Conservation (phyloP, 2,797 vertebrate genomes). For the Borostomias antarcticus region DNA sequence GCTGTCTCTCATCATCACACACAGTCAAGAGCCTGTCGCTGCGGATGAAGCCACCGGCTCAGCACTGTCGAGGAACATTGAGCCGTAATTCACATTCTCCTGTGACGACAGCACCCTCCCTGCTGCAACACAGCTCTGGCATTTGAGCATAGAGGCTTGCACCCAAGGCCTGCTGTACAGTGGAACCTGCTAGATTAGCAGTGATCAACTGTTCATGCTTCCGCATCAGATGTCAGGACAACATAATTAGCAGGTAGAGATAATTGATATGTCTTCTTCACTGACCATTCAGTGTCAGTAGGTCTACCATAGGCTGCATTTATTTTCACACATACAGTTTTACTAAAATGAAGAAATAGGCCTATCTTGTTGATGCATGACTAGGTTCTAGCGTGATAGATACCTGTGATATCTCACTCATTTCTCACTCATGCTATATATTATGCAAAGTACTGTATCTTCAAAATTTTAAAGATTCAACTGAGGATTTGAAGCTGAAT, state of each 20-base stretch:
- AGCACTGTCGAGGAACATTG: constrained; percentile 73
- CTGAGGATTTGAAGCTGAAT: constrained; percentile 27
- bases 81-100: constrained; percentile 68
- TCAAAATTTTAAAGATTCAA: constrained; percentile 34
- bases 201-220: constrained; percentile 40
- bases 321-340: neutral
- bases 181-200: constrained; percentile 52
- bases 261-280: constrained; percentile 35
- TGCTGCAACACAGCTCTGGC: constrained; percentile 51
- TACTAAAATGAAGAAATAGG: constrained; percentile 28
- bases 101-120: constrained; percentile 64
- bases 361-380: constrained; percentile 19
- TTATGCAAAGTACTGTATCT: constrained; percentile 35
- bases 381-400: constrained; percentile 21
- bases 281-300: constrained; percentile 11
- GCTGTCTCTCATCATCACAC: constrained; percentile 79
- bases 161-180: constrained; percentile 31
- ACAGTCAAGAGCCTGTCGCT: constrained; percentile 80
- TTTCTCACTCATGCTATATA: constrained; percentile 7
- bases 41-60: constrained; percentile 75
- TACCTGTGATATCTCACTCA: constrained; percentile 29
- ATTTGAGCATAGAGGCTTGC: constrained; percentile 53
- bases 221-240: constrained; percentile 17
- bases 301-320: neutral
- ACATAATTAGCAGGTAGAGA: constrained; percentile 14